A percentile compares a stretch with the other conserved stretches of the same genome.
These are phyloP conservation scores for Penaeus japonicus DNA, from an alignment of 1,140 invertebrate species.

Conservation along the genomic window DNA sequence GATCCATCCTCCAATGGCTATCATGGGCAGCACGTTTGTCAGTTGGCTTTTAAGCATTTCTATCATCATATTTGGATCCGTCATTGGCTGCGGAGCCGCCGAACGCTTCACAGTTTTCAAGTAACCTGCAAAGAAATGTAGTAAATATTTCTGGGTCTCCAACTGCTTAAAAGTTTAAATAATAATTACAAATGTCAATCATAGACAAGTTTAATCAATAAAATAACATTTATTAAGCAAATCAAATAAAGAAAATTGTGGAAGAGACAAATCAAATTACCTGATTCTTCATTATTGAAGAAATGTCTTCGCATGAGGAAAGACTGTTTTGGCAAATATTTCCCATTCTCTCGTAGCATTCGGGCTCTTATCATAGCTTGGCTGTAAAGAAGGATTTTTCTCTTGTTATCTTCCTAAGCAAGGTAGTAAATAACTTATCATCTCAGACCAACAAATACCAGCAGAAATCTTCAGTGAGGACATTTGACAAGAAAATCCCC, in stretches of 20 bases:
- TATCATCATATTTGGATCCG: conserved; percentile 97
- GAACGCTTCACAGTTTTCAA: conserved; percentile 91
- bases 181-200: no score
- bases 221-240: neutral
- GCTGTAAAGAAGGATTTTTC: conserved; percentile 69
- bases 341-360: conserved; percentile 94
- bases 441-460: no score
- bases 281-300: conserved; percentile 95
- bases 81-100: conserved; percentile 90
- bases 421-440: no score
- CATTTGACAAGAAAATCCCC: no score
- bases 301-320: conserved; percentile 93
- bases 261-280: conserved; percentile 62
- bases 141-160: no score
- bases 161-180: no score
- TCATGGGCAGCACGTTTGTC: conserved; percentile 98
- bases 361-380: conserved; percentile 95
- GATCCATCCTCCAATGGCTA: conserved; percentile 98
- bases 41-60: conserved; percentile 99
- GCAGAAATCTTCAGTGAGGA: no score
- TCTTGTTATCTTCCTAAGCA: neutral
- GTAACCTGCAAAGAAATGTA: conserved; percentile 68
- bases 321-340: conserved; percentile 94
- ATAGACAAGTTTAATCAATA: no score
- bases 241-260: neutral